These are phyloP conservation scores for Cetonia aurata DNA, from an alignment of 2,888 invertebrate genomes.

Conservation along the genomic window DNA sequence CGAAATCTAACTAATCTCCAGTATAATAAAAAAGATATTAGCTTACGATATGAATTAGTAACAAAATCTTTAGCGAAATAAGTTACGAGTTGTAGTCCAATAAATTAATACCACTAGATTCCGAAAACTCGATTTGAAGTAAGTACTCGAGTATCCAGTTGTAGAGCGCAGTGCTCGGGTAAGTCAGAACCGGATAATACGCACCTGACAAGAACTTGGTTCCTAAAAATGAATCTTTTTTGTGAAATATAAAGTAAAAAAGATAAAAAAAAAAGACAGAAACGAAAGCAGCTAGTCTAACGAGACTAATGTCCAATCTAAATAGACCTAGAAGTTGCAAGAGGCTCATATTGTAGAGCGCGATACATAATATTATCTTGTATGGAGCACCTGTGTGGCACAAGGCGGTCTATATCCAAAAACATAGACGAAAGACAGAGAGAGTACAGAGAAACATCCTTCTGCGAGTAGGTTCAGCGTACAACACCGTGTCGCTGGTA, in stretches of 20 bases:
- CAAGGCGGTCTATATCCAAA: constrained; percentile 2
- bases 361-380: neutral
- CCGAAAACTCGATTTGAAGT: too few relatives aligned
- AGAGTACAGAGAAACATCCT: constrained; percentile 16
- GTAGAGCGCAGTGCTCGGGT: too few relatives aligned
- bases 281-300: neutral
- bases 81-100: too few relatives aligned
- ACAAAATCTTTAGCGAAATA: neutral
- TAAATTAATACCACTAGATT: too few relatives aligned
- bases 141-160: too few relatives aligned
- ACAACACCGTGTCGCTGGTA: neutral
- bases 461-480: neutral
- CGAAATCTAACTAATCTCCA: neutral
- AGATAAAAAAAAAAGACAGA: constrained; percentile 33
- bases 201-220: too few relatives aligned
- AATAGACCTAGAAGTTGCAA: constrained; percentile 3
- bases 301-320: constrained; percentile 13
- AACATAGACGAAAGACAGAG: neutral
- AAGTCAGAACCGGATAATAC: too few relatives aligned
- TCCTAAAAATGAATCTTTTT: too few relatives aligned
- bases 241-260: too few relatives aligned
- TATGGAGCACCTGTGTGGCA: constrained; percentile 3
- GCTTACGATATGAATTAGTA: neutral
- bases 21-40: neutral
- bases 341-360: neutral